Percentiles rank a stretch among this genome's conserved stretches.
phyloP scores from a whole-genome alignment of 2,797 vertebrate genomes.

The Dromococcyx pavoninus region DNA sequence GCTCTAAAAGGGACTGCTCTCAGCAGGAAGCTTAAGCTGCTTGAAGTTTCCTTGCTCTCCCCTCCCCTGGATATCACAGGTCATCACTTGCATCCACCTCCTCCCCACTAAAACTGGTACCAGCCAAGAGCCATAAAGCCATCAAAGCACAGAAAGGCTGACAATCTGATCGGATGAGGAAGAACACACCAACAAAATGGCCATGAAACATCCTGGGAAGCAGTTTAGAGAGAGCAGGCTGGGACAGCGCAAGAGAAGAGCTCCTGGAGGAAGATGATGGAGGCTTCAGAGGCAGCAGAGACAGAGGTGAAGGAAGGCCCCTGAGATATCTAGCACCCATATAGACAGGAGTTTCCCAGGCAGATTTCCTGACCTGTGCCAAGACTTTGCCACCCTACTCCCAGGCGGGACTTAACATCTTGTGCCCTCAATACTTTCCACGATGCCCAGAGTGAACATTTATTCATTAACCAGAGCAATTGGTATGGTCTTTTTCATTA shows the following conservation, averaged over 20 bases:
- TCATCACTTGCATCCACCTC: slow-evolving; percentile 30
- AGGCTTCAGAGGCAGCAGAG: background rate
- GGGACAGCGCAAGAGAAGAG: background rate
- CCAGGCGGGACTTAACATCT: background rate
- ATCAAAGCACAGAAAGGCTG: slow-evolving; percentile 1
- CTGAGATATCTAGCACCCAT: background rate
- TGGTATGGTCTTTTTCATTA: background rate
- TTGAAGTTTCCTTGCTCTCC: slow-evolving; percentile 44
- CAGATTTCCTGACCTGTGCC: background rate
- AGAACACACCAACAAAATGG: background rate
- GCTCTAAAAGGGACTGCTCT: slow-evolving; percentile 85
- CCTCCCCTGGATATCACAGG: slow-evolving; percentile 56
- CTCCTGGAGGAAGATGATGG: background rate
- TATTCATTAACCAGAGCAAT: background rate
- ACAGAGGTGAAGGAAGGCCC: background rate
- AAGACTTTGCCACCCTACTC: background rate
- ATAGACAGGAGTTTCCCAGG: background rate
- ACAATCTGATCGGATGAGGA: slow-evolving; percentile 18
- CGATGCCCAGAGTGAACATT: background rate
- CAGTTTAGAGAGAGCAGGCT: background rate
- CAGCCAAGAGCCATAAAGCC: slow-evolving; percentile 53
- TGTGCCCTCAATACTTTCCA: background rate
- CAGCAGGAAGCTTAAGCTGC: slow-evolving; percentile 69
- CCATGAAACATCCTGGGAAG: background rate
- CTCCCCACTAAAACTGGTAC: slow-evolving; percentile 54